Percentiles rank a stretch among this genome's conserved stretches.
Conservation (phyloP, 2,113 vertebrate species). For the Sakesphorus luctuosus region DNA sequence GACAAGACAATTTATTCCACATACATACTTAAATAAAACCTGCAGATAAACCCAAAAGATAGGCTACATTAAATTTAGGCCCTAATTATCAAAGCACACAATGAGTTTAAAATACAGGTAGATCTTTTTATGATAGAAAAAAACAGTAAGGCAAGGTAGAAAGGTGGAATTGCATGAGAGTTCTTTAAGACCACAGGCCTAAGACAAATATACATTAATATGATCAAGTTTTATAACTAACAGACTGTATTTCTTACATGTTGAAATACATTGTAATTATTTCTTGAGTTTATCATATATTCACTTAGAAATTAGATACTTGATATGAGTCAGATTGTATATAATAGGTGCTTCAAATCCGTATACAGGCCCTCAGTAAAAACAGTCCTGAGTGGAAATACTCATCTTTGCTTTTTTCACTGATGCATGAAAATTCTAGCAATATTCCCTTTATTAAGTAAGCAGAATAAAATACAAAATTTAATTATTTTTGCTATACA, state of each 20-base stretch:
- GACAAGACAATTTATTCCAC: neutral
- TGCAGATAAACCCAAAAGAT: neutral
- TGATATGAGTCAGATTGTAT: neutral
- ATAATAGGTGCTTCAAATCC: neutral
- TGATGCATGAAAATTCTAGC: neutral
- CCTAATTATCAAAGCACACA: neutral
- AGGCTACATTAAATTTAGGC: accelerated
- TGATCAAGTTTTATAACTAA: neutral
- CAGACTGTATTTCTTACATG: neutral
- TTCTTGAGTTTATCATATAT: neutral
- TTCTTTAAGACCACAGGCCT: neutral
- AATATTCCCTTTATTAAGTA: neutral
- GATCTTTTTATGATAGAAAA: neutral
- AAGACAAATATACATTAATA: neutral
- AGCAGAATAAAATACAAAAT: accelerated
- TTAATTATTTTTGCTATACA: neutral
- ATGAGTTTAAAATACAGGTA: neutral
- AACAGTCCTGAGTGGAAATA: neutral
- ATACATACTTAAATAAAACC: neutral
- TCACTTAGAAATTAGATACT: neutral
- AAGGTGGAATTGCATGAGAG: neutral
- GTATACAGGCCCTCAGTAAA: neutral
- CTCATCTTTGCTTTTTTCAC: neutral
- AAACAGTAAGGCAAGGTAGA: neutral
- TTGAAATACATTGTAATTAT: neutral